Percentiles rank a stretch among this genome's conserved stretches.
Conservation (phyloP, 2,113 vertebrate genomes). For the Austrofundulus limnaeus region DNA sequence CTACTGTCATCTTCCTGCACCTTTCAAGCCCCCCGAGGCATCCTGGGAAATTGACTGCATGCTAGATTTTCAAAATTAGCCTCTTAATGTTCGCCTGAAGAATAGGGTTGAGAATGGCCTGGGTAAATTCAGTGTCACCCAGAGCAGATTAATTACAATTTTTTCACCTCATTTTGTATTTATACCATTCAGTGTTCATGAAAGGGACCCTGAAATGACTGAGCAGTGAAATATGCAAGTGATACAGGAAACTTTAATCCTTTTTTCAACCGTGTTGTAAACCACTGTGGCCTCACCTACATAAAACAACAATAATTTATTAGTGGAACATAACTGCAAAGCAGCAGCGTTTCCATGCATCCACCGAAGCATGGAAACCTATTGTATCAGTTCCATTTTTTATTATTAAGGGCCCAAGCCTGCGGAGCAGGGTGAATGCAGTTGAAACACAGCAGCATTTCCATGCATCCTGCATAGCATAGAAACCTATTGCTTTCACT, state of each 20-base stretch:
- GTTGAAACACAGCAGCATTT: no score
- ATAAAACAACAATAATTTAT: background rate
- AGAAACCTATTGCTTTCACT: no score
- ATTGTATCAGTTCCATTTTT: no score
- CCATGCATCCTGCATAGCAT: no score
- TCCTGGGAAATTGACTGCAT: constrained; percentile 96
- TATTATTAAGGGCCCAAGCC: no score
- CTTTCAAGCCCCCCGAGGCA: constrained; percentile 86
- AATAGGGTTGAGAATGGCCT: constrained; percentile 81
- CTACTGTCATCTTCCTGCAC: constrained; percentile 89
- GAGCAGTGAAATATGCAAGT: constrained; percentile 42
- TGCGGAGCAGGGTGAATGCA: no score
- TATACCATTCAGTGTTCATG: constrained; percentile 44
- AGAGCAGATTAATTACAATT: constrained; percentile 94
- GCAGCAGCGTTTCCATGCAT: no score
- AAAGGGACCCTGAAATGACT: constrained; percentile 31
- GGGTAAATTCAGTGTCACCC: constrained; percentile 90
- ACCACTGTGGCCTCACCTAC: background rate
- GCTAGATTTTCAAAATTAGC: constrained; percentile 99
- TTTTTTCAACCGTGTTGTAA: background rate
- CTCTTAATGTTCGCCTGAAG: constrained; percentile 96
- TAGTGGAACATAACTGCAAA: no score
- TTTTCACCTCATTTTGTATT: constrained; percentile 82
- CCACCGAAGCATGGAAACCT: no score
- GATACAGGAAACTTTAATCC: constrained; percentile 33